Percentiles rank a stretch among this genome's conserved stretches.
Conservation (phyloP, 2,888 invertebrate species). For the Drepanosiphum platanoidis region DNA sequence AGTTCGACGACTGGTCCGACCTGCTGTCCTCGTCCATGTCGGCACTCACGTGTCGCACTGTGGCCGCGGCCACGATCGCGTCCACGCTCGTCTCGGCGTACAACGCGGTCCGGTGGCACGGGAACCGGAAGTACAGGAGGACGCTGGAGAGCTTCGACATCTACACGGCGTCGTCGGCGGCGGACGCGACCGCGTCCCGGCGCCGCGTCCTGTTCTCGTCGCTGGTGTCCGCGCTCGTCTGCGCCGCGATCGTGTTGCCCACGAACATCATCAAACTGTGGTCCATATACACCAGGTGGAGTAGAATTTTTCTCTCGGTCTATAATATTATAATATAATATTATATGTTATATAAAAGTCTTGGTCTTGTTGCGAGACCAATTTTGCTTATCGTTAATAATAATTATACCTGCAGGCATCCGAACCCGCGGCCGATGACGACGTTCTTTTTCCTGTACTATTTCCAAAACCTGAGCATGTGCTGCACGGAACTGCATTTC, state of each 20-base stretch:
- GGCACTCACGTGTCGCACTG: background rate
- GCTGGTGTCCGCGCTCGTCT: background rate
- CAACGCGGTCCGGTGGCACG: background rate
- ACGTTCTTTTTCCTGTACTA: conserved; percentile 49
- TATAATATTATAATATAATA: no score
- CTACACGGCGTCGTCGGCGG: background rate
- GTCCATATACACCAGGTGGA: conserved; percentile 29
- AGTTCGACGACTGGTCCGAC: conserved; percentile 3
- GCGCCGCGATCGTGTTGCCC: background rate
- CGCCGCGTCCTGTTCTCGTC: background rate
- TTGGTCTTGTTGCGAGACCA: no score
- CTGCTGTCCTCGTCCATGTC: background rate
- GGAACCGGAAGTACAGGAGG: background rate
- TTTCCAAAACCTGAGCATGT: conserved; percentile 51
- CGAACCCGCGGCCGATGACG: conserved; percentile 8
- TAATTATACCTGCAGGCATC: no score
- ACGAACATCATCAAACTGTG: conserved; percentile 27
- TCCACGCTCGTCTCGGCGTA: background rate
- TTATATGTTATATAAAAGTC: no score
- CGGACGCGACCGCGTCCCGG: no score
- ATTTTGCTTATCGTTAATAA: no score
- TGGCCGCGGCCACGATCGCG: background rate
- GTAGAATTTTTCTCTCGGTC: no score
- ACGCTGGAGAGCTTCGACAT: background rate
- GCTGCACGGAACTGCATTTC: conserved; percentile 49